Evolutionary conservation across 1,140 invertebrate species (phyloP), one percentile per base, ranked within the genome.

Genomic region (Zaprionus ghesquierei): DNA sequence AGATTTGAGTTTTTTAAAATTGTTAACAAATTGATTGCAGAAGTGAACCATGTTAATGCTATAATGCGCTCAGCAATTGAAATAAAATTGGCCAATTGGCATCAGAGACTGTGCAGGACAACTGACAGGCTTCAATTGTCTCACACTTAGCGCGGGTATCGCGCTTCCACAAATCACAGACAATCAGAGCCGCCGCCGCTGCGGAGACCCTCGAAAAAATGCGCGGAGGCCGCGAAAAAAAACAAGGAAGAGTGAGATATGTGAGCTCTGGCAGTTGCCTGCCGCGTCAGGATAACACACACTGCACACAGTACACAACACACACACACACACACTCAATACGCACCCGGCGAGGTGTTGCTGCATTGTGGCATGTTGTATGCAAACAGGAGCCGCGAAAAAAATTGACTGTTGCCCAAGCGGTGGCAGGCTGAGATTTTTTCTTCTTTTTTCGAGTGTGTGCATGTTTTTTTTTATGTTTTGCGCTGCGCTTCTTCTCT

Each of bases 81-180:
- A 22, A 46, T 22, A 0, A n/a, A 46, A 46, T 46, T 46, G 18
- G 23, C 49, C 23, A 51, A 44, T 41, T 41, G n/a, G 6, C 35
- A 2, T n/a, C 35, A 35, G 4, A n/a, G 33, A 31, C 44, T 23
- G 22, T n/a, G 5, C 18, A 56, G 61, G 50, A 64, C 51, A 51
- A 33, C 31, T 62, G 58, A 31, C 49, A 54, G 25, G 25, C 64
- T 33, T 13, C 18, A 51, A 60, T 62, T 56, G 53, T 46, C 20
- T 46, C 66, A 33, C 20, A 33, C 44, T 63, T 44, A 35, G 13
- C 20, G 8, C n/a, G 10, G 3, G 50, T 27, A 69, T 56, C 31
- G 25, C 53, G 51, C 44, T 35, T 51, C 41, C 66, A 79, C 84
- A 89, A 86, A 86, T 86, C 82, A 87, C 79, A 79, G 76, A 72